Base-by-base conservation (phyloP, 23 tunicate genomes). In the Diplosoma virens region DNA sequence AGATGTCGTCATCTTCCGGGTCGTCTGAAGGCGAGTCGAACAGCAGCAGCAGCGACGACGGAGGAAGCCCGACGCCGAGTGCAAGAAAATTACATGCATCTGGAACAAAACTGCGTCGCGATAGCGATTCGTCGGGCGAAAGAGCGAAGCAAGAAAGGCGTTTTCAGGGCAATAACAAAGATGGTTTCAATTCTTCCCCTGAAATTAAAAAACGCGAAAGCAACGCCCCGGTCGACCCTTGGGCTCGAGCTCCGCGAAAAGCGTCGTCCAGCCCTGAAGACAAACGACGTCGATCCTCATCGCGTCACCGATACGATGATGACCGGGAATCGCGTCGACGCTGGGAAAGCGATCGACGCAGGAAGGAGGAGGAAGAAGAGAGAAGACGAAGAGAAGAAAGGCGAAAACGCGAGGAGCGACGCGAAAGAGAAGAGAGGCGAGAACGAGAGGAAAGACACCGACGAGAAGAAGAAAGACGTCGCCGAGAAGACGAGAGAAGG, bases 221-320 rank as follows among this genome's bases (percentile, higher is more conserved):
- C 0, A 67, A 67, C 3, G 67, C 77, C 25, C 84, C 84, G 1
- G 63, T 69, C 3, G 86, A 82, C 48, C 86, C 86, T 29, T 82
- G 86, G 86, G 86, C 86, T 18, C 41, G 86, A 17, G 79, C 72
- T 37, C 86, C 86, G 7, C 30, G 86, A 82, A 72, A 33, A 29
- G 78, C 34, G 6, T 72, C 78, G 3, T 72, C 78, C 4, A 72
- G 78, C 24, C 78, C 78, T 9, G 78, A 72, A 18, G 54, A 2
- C 3, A 5, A 23, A 2, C 50, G 52, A 16, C 50, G 74, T 18
- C 74, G 27, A 7, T 9, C 3, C 23, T 67, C 74, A 2, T 56
- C 64, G 9, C 69, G 69, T 3, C 35, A 29, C 30, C 69, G 69
- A 3, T 9, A 17, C 9, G 69, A 61, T 34, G 36, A 26, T 35